Base-by-base conservation (phyloP, 2,113 vertebrate genomes). In the Oophaga pumilio region DNA sequence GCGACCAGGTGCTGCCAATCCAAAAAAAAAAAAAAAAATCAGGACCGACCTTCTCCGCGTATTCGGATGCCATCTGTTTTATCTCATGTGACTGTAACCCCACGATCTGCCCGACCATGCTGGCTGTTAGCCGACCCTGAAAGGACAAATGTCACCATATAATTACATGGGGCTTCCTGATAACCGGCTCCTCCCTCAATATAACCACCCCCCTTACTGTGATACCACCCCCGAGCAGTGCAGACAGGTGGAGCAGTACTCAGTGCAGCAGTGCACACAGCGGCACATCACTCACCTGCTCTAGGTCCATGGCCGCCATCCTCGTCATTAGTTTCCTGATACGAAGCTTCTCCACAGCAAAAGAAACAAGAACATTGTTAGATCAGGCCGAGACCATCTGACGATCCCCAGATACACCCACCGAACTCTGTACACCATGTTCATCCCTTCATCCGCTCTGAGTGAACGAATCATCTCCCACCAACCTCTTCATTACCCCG, bases 41-140 rank as follows among this genome's bases (percentile, higher is more conserved):
- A 4, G 11, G 14, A 43, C 86, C 12, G 89, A 96, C 96, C 95
- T 96, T 96, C 89, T 94, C 98, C 0, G 97, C 97, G 0, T 99
- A 99, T 89, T 98, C 97, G 0, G 96, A 96, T 15, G 96, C 97
- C 0, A 99, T 97, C 93, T 97, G 97, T 86, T 98, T 99, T 93
- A 99, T 99, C 92, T 99, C 97, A 6, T 97, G 95, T 0, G 97
- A 99, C 91, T 98, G 97, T 1, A 97, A 95, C 12, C 96, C 97
- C 76, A 99, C 97, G 1, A 99, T 98, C 91, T 99, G 97, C 73
- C 97, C 98, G 90, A 99, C 97, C 2, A 97, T 95, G 89, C 96
- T 98, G 0, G 97, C 98, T 0, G 97, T 97, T 91, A 98, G 92
- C 86, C 94, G 96, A 84, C 96, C 96, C 98, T 99, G 93, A 17